Evolutionary conservation across 2,888 invertebrate genomes (phyloP).

Genomic region (Ochlodes sylvanus): DNA sequence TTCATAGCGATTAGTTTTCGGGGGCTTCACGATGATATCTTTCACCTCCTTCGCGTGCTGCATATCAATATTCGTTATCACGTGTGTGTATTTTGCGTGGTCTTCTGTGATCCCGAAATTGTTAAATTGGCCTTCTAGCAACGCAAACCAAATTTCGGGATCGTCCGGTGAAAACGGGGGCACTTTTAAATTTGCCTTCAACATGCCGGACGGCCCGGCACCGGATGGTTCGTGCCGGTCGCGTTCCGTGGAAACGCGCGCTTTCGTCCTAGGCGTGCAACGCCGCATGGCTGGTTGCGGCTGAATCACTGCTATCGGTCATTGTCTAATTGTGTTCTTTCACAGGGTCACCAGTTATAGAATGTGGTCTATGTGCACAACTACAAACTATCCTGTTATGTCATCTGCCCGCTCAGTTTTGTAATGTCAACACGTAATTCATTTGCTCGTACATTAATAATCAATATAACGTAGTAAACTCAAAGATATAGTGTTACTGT

Average conservation of each 20-base stretch:
- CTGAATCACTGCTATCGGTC: background rate
- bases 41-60: conserved; percentile 12
- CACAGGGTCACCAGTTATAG: background rate
- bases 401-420: too few species aligned
- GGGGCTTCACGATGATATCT: conserved; percentile 13
- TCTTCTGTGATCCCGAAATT: conserved; percentile 6
- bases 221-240: background rate
- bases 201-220: background rate
- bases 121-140: conserved; percentile 17
- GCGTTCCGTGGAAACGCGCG: conserved; percentile 2
- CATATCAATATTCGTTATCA: conserved; percentile 10
- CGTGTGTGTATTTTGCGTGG: background rate
- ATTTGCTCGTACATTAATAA: too few species aligned
- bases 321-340: background rate
- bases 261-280: background rate
- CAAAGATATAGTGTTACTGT: too few species aligned
- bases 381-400: too few species aligned
- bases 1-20: background rate
- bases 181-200: conserved; percentile 10
- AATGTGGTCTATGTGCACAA: too few species aligned
- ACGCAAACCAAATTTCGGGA: conserved; percentile 21
- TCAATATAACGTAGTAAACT: too few species aligned
- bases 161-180: conserved; percentile 18
- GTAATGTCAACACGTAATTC: too few species aligned
- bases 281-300: background rate